phyloP scores from a whole-genome alignment of 2,888 invertebrate species.

The Platycheirus rosarum region DNA sequence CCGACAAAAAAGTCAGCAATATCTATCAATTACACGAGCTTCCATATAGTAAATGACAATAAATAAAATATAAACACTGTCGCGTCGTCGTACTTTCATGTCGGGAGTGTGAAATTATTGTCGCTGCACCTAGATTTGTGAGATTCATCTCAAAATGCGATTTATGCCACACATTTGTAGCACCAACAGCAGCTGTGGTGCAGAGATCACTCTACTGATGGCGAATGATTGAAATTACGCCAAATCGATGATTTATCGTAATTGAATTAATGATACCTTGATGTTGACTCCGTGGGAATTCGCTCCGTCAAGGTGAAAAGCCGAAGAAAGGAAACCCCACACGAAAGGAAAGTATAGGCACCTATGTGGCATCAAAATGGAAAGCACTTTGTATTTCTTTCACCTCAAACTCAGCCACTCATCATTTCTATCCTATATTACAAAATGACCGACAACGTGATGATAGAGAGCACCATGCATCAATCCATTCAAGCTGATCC shows the following conservation, averaged over 20 bases:
- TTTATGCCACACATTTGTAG: conserved; percentile 33
- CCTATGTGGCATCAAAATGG: conserved; percentile 53
- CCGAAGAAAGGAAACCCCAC: conserved; percentile 62
- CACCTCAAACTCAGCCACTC: conserved; percentile 41
- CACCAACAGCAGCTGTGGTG: conserved; percentile 2
- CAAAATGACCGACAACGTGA: conserved; percentile 31
- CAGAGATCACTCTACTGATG: background rate
- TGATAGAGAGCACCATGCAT: conserved; percentile 38
- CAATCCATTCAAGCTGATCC: conserved; percentile 26
- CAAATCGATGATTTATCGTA: conserved; percentile 72
- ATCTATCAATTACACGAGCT: conserved; percentile 17
- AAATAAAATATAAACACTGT: conserved; percentile 35
- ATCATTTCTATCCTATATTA: background rate
- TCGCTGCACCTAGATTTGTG: conserved; percentile 50
- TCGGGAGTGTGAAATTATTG: conserved; percentile 66
- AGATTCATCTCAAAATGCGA: conserved; percentile 29
- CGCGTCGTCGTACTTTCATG: conserved; percentile 45
- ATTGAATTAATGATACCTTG: conserved; percentile 71
- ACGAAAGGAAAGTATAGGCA: conserved; percentile 59
- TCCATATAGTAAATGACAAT: conserved; percentile 22
- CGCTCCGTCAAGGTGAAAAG: conserved; percentile 66
- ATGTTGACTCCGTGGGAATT: conserved; percentile 73
- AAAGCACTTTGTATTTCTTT: conserved; percentile 55
- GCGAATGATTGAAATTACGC: conserved; percentile 52
- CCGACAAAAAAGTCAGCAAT: conserved; percentile 6